Evolutionary conservation across 2,113 vertebrate species (phyloP), one percentile per base, ranked within the genome.

Genomic region (Falcunculus frontatus): DNA sequence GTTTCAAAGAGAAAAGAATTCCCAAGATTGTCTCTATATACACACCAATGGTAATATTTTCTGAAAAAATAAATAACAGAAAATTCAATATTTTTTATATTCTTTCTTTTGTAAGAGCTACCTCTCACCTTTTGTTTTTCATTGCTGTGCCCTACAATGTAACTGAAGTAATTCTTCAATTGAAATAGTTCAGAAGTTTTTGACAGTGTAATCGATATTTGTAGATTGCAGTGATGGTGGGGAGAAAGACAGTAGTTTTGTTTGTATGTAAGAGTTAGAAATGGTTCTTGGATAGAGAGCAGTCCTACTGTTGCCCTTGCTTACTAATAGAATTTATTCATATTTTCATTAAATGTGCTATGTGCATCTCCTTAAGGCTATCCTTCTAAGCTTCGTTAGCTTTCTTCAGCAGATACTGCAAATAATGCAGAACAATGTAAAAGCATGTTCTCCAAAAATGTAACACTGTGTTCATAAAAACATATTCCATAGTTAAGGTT

Each of bases 111-210:
- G 9, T 87, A 89, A 55, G 59, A 70, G 30, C 35, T 77, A 18
- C 42, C 52, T 91, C 74, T 87, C 52, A 17, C 70, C 74, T 95
- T 91, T 96, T 85, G 74, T 37, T 93, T 96, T 96, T 94, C 81
- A 85, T 95, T 97, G 96, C 87, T 95, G 87, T 95, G 95, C 74
- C 84, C 81, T 94, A 68, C 47, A 85, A 16, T 56, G 65, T 90
- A 95, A 90, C 35, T 91, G 57, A 96, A 87, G 49, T 75, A 93
- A 63, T 93, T 87, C 33, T 75, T 82, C 74, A 52, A 7, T 59
- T 69, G 76, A 70, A 76, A 84, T 83, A 44, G 9, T 91, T 87
- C 29, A 35, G 64, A 56, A 50, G 62, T 87, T 91, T 94, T 64
- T 84, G 65, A 60, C 33, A 55, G 23, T 65, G 9, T 76, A 84